Evolutionary conservation across 1,140 invertebrate genomes (phyloP).

Genomic region (Caenorhabditis briggsae): DNA sequence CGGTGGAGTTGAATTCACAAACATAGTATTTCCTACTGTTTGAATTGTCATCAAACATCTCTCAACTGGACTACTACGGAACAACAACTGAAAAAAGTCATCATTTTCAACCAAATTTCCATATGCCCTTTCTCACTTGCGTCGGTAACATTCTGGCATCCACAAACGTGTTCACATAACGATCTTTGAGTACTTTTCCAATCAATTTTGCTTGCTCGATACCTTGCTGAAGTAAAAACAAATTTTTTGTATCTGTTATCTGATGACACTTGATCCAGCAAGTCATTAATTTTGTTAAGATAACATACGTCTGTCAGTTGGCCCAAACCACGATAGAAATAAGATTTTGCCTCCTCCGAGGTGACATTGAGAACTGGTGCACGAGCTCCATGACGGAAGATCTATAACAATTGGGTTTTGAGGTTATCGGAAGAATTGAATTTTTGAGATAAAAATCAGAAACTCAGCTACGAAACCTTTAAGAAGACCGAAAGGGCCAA

Average conservation of each 20-base stretch:
- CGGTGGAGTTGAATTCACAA: slow-evolving; percentile 14
- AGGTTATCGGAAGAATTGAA: too few relatives aligned
- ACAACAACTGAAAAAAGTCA: slow-evolving; percentile 31
- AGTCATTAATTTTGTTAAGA: slow-evolving; percentile 52
- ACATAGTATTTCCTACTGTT: slow-evolving; percentile 1
- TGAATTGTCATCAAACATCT: slow-evolving; percentile 33
- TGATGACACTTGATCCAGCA: slow-evolving; percentile 1
- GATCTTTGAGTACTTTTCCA: slow-evolving; percentile 22
- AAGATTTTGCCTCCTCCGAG: slow-evolving; percentile 37
- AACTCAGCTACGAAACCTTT: too few relatives aligned
- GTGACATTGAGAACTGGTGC: slow-evolving; percentile 49
- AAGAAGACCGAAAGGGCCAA: too few relatives aligned
- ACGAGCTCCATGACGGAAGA: slow-evolving; percentile 33
- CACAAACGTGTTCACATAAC: slow-evolving; percentile 36
- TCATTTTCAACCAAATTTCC: background rate
- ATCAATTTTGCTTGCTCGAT: slow-evolving; percentile 33
- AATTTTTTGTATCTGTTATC: background rate
- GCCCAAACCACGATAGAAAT: slow-evolving; percentile 45
- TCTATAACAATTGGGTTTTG: background rate
- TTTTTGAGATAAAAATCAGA: too few relatives aligned
- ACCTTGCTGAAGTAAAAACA: background rate
- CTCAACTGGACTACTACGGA: slow-evolving; percentile 42
- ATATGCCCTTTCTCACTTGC: background rate
- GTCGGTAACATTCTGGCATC: slow-evolving; percentile 25
- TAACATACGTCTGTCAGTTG: slow-evolving; percentile 53